Evolutionary conservation across 2,113 vertebrate genomes (phyloP).

Genomic region (Tragulus kanchil): DNA sequence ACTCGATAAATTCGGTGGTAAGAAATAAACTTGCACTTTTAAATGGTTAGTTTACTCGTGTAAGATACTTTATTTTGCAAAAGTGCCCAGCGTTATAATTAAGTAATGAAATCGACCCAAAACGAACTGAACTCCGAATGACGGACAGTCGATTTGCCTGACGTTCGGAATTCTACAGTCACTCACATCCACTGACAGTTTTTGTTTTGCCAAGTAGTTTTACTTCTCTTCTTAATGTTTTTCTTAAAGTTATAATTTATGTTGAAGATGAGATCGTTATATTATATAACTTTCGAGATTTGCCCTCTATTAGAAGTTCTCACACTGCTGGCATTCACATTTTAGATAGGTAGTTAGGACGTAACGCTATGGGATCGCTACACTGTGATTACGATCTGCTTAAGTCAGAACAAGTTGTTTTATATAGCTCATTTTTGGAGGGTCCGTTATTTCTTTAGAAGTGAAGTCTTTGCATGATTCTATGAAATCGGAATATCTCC

Average conservation of each 20-base stretch:
- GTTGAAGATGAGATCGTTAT: neutral
- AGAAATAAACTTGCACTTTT: neutral
- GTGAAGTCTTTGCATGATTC: neutral
- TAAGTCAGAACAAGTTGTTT: neutral
- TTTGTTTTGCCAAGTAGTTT: neutral
- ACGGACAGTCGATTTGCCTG: neutral
- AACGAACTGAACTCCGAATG: neutral
- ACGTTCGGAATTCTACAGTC: neutral
- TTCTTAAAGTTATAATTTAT: neutral
- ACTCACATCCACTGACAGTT: neutral
- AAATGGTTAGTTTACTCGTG: neutral
- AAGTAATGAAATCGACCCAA: neutral
- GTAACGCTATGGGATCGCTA: neutral
- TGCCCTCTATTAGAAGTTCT: neutral
- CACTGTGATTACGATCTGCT: neutral
- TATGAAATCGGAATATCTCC: slow-evolving; percentile 43
- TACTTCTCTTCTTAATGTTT: neutral
- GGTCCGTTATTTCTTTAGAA: slow-evolving; percentile 17
- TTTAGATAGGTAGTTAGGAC: neutral
- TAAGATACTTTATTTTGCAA: neutral
- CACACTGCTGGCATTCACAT: neutral
- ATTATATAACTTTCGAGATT: neutral
- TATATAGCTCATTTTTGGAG: neutral
- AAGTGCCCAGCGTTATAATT: neutral
- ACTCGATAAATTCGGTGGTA: neutral